These are phyloP conservation scores for Pocillopora grandis DNA, from an alignment of 92 coral and sea anemone genomes.

Conservation along the genomic window DNA sequence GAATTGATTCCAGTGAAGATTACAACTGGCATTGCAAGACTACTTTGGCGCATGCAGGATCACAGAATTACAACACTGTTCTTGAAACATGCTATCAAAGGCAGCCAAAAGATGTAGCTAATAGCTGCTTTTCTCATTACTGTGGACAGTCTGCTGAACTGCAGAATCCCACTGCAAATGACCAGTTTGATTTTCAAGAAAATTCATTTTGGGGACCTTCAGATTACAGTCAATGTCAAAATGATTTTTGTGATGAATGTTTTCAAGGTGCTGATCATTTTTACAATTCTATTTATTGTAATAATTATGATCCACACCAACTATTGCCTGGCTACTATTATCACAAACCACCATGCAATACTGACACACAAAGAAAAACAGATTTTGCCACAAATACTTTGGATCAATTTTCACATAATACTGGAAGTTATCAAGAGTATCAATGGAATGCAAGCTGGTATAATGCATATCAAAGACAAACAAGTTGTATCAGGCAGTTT, in stretches of 20 bases:
- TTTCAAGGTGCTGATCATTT: neutral
- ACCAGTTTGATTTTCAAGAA: neutral
- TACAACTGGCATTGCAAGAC: neutral
- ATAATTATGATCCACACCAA: conserved; percentile 2
- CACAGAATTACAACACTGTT: neutral
- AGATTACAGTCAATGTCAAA: neutral
- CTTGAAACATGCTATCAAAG: neutral
- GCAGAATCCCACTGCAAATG: neutral
- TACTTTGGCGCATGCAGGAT: neutral
- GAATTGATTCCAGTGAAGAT: neutral
- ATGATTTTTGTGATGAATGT: neutral
- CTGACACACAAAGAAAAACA: neutral
- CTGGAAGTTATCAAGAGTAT: conserved; percentile 8
- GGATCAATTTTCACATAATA: conserved; percentile 13
- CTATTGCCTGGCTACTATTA: neutral
- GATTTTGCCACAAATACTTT: conserved; percentile 4
- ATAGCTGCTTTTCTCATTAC: neutral
- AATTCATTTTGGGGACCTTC: neutral
- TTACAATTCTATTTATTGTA: neutral
- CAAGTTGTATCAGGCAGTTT: conserved; percentile 49
- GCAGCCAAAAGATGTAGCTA: neutral
- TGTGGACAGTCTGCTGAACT: neutral
- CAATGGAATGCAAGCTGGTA: conserved; percentile 76
- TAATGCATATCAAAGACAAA: conserved; percentile 65
- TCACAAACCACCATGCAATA: neutral